phyloP scores from a whole-genome alignment of 1,140 invertebrate species.

The Zaprionus inermis region DNA sequence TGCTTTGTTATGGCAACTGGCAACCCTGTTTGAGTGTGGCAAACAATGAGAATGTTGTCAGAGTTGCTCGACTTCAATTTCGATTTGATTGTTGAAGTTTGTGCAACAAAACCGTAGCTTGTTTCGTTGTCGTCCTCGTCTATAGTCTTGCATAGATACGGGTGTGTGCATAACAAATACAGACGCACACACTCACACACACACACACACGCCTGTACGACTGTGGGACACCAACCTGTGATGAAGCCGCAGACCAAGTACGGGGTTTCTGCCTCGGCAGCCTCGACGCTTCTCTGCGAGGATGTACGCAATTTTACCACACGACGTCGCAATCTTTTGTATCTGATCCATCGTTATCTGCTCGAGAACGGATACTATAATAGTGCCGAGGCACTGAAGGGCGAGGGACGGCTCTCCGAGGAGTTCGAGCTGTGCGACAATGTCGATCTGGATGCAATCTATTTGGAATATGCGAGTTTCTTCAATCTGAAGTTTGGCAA shows the following conservation, averaged over 20 bases:
- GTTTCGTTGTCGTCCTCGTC: too few species aligned
- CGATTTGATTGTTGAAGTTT: conserved; percentile 29
- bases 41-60: conserved; percentile 48
- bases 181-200: background rate
- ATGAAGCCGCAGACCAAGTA: conserved; percentile 71
- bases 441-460: conserved; percentile 93
- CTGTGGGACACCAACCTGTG: background rate
- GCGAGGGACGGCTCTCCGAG: conserved; percentile 89
- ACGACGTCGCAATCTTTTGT: conserved; percentile 90
- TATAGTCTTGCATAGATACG: background rate
- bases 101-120: conserved; percentile 2
- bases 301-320: conserved; percentile 71
- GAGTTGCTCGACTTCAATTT: conserved; percentile 18
- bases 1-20: conserved; percentile 44
- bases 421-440: conserved; percentile 94
- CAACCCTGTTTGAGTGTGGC: conserved; percentile 24
- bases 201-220: background rate
- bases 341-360: conserved; percentile 91
- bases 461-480: conserved; percentile 95
- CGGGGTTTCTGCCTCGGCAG: conserved; percentile 57
- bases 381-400: conserved; percentile 86
- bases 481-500: conserved; percentile 94
- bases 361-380: conserved; percentile 89
- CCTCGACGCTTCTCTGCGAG: conserved; percentile 58
- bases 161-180: background rate